Base-by-base conservation (phyloP, 2,888 invertebrate species). In the Synanthedon tipuliformis region DNA sequence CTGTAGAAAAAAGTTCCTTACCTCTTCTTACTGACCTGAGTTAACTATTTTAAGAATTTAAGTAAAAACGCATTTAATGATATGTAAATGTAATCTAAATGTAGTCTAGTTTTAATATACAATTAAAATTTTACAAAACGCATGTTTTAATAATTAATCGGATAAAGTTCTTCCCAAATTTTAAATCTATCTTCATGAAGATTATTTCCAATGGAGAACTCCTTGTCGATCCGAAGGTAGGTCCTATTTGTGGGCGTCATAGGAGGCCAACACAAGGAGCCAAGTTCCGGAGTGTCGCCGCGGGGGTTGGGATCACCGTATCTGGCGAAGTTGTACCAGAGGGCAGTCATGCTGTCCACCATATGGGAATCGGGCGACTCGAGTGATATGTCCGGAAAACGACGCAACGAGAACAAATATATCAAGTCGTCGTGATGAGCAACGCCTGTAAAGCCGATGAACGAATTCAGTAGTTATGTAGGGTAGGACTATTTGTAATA, bases 391-490 rank as follows among this genome's bases (percentile, higher is more conserved):
- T 60, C 63, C 0, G 88, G 86, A 64, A 71, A 83, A 18, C 73
- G 69, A 51, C 67, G 68, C 60, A 83, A 64, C 11, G 77, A 71
- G 63, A 89, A 88, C 40, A 89, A 60, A 64, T 89, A 89, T 55
- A 89, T 72, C 50, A 89, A 63, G 59, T 89, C 89, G 56, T 89
- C 85, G 59, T 82, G 81, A 54, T 85, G 85, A 3, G 78, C 76
- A 1, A 71, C 75, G 1, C 72, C 89, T 89, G 49, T n/a, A n/a
- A n/a, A n/a, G n/a, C n/a, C n/a, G n/a, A n/a, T n/a, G n/a, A n/a
- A n/a, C n/a, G n/a, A n/a, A n/a, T n/a, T n/a, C n/a, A n/a, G n/a
- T n/a, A n/a, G n/a, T n/a, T n/a, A n/a, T n/a, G n/a, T n/a, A n/a
- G n/a, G n/a, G n/a, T n/a, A n/a, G n/a, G n/a, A n/a, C n/a, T n/a